Conservation (phyloP, 2,797 vertebrate species). For the Semaprochilodus insignis region DNA sequence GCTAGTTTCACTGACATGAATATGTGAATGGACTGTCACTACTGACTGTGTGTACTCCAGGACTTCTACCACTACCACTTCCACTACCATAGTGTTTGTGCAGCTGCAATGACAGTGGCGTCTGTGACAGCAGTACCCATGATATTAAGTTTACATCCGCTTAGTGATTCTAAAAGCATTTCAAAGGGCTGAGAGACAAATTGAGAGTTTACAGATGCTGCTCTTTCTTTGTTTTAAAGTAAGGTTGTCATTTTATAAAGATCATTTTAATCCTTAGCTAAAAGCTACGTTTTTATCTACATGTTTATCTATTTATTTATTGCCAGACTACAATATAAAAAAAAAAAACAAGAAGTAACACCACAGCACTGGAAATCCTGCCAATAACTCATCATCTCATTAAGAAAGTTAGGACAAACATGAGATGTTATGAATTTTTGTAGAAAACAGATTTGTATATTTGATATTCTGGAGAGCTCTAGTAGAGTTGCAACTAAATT, state of each 20-base stretch:
- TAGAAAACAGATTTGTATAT: no score
- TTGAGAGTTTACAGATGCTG: background rate
- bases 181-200: background rate
- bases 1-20: conserved; percentile 20
- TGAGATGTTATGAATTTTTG: no score
- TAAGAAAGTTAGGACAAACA: no score
- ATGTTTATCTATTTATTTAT: no score
- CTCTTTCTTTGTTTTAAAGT: background rate
- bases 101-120: background rate
- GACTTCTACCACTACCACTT: background rate
- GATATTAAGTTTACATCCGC: background rate
- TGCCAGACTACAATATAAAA: no score
- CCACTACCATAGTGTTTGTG: background rate
- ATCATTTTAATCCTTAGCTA: background rate
- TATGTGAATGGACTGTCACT: background rate
- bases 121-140: background rate
- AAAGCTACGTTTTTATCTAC: no score
- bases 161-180: background rate
- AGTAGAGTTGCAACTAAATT: no score
- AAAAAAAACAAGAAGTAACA: no score
- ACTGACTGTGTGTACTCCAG: background rate
- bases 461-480: no score
- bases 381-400: no score
- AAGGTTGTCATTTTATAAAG: no score
- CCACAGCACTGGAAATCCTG: no score